Evolutionary conservation across 2,797 vertebrate genomes (phyloP).

Genomic region (Numenius phaeopus): DNA sequence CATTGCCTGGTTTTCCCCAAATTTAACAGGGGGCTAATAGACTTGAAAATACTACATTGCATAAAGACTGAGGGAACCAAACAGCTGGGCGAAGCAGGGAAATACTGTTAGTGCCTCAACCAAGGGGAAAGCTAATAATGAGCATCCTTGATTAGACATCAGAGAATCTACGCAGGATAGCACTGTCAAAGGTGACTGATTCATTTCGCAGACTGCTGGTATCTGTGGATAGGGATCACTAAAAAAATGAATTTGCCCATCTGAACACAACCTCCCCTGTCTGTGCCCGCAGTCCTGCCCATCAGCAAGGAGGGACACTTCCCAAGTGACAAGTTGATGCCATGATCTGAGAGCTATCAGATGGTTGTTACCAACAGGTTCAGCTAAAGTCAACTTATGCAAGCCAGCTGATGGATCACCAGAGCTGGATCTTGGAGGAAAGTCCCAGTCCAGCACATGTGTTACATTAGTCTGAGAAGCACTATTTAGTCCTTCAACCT

Average conservation of each 20-base stretch:
- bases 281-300: background rate
- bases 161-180: background rate
- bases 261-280: background rate
- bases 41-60: background rate
- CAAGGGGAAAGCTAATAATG: background rate
- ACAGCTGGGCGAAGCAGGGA: background rate
- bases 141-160: background rate
- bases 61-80: background rate
- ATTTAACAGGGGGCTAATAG: background rate
- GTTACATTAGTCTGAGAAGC: background rate
- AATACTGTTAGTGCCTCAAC: background rate
- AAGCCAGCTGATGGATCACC: background rate
- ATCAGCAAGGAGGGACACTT: rapidly evolving
- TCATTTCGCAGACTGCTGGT: background rate
- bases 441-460: rapidly evolving
- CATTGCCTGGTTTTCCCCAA: rapidly evolving
- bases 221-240: background rate
- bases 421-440: background rate
- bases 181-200: background rate
- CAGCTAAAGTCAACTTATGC: background rate
- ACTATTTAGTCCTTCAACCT: background rate
- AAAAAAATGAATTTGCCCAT: background rate
- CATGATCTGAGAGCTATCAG: background rate
- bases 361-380: background rate
- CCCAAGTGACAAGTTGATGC: background rate